These are phyloP conservation scores for Dasypolia templi DNA, from an alignment of 2,888 invertebrate genomes.

Conservation along the genomic window DNA sequence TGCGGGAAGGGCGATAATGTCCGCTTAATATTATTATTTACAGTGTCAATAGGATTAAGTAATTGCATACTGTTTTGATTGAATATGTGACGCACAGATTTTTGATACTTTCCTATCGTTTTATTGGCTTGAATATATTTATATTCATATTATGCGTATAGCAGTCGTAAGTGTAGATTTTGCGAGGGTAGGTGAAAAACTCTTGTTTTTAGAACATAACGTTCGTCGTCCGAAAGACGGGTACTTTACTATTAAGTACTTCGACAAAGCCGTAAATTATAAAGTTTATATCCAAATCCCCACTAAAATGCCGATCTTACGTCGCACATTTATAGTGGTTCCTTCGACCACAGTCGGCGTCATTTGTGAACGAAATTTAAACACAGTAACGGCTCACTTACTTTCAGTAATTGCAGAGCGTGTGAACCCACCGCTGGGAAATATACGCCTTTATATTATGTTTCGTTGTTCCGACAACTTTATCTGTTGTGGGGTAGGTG, in stretches of 20 bases:
- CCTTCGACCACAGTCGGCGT: not conserved
- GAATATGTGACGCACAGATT: not conserved
- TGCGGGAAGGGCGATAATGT: slow-evolving; percentile 18
- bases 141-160: too few relatives aligned
- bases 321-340: not conserved
- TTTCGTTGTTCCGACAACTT: slow-evolving; percentile 4
- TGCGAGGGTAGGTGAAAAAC: not conserved
- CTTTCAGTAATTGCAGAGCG: slow-evolving; percentile 44
- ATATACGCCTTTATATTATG: slow-evolving; percentile 2
- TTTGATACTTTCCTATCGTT: slow-evolving; percentile 1
- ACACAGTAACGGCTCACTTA: slow-evolving; percentile 40
- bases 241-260: not conserved
- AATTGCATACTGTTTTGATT: slow-evolving; percentile 31
- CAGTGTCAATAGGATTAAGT: slow-evolving; percentile 20
- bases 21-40: slow-evolving; percentile 43
- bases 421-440: slow-evolving; percentile 35
- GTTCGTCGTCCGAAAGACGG: not conserved
- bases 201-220: not conserved
- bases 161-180: too few relatives aligned
- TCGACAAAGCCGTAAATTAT: not conserved
- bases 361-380: slow-evolving; percentile 18
- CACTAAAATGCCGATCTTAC: not conserved
- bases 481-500: not conserved
- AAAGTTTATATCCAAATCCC: not conserved
- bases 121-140: not conserved